Evolutionary conservation across 2,888 invertebrate species (phyloP).

Genomic region (Escarpia spicata): DNA sequence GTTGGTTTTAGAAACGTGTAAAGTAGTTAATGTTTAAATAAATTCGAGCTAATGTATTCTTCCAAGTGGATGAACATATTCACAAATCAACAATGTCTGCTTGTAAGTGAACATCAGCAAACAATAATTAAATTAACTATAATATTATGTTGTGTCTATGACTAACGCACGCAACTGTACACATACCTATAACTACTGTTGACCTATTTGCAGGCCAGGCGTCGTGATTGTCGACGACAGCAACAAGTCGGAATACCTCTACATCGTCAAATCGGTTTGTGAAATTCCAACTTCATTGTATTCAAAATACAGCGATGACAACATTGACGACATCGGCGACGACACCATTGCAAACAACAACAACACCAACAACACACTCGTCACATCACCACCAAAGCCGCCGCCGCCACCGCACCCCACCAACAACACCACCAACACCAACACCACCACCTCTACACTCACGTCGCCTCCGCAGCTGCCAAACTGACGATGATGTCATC

Average conservation of each 20-base stretch:
- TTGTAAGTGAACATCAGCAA: not conserved
- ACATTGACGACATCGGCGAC: not conserved
- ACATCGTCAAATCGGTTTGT: slow-evolving; percentile 61
- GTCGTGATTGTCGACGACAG: slow-evolving; percentile 60
- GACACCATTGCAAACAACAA: not conserved
- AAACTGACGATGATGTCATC: too few species aligned
- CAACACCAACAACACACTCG: not conserved
- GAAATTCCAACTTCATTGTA: not conserved
- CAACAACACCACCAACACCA: too few species aligned
- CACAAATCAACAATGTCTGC: not conserved
- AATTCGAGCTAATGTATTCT: too few species aligned
- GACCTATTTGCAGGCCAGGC: slow-evolving; percentile 51
- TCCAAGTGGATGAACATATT: too few species aligned
- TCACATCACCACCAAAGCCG: not conserved
- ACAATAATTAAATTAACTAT: not conserved
- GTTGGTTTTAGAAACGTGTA: too few species aligned
- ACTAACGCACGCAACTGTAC: not conserved
- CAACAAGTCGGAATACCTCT: slow-evolving; percentile 58
- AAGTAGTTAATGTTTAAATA: too few species aligned
- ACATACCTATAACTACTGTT: not conserved
- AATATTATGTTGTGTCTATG: not conserved
- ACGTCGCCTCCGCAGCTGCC: too few species aligned
- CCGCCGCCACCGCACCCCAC: not conserved
- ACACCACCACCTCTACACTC: too few species aligned
- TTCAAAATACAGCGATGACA: not conserved